Evolutionary conservation across 1,140 invertebrate species (phyloP).

Genomic region (Leucophenga varia): DNA sequence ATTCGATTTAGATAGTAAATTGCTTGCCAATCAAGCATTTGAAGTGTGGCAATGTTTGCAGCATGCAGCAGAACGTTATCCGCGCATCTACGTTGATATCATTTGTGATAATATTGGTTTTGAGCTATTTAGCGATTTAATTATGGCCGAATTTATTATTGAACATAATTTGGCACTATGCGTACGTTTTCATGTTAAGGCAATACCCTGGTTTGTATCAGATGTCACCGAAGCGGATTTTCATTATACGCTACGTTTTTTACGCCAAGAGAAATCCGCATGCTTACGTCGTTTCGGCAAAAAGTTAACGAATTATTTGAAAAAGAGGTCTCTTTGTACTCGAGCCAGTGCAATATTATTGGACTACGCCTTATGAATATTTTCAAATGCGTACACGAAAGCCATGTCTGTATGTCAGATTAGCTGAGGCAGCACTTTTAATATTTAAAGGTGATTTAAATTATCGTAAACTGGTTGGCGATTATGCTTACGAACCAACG

Average conservation of each 20-base stretch:
- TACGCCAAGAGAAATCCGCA: conserved; percentile 46
- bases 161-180: conserved; percentile 64
- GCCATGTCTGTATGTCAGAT: conserved; percentile 70
- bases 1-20: conserved; percentile 64
- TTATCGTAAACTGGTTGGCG: conserved; percentile 91
- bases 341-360: conserved; percentile 68
- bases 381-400: conserved; percentile 70
- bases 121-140: conserved; percentile 88
- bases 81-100: conserved; percentile 68
- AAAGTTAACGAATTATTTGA: conserved; percentile 60
- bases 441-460: conserved; percentile 97
- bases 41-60: conserved; percentile 58
- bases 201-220: conserved; percentile 93
- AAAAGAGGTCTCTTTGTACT: conserved; percentile 56
- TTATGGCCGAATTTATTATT: conserved; percentile 78
- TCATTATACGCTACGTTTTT: conserved; percentile 63
- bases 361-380: conserved; percentile 82
- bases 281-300: conserved; percentile 56
- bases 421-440: conserved; percentile 69
- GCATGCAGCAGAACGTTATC: conserved; percentile 10
- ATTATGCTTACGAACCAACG: conserved; percentile 77
- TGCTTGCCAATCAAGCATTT: conserved; percentile 69
- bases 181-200: conserved; percentile 85
- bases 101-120: conserved; percentile 94
- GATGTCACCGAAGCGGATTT: conserved; percentile 82